phyloP scores from a whole-genome alignment of 2,888 invertebrate genomes.

The Thymelicus acteon region DNA sequence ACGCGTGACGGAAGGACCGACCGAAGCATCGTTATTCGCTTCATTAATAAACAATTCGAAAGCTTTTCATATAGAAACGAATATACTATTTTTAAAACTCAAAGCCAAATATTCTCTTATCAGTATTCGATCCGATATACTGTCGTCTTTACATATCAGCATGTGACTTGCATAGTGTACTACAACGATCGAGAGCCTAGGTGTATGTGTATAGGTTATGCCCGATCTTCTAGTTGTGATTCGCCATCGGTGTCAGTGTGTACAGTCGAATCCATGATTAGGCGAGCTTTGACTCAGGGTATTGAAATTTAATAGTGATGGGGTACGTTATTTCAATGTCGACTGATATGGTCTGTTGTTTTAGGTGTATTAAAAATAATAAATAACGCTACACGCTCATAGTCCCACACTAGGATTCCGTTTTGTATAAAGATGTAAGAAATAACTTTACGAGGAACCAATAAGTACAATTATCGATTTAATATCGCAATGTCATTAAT shows the following conservation, averaged over 20 bases:
- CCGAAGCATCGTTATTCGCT: slow-evolving; percentile 56
- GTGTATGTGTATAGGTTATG: slow-evolving; percentile 55
- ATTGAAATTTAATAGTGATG: too few species aligned
- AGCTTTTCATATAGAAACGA: slow-evolving; percentile 59
- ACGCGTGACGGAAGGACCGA: slow-evolving; percentile 50
- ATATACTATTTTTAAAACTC: slow-evolving; percentile 40
- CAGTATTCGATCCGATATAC: slow-evolving; percentile 77
- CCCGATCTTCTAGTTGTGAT: slow-evolving; percentile 55
- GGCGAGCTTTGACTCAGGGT: too few species aligned
- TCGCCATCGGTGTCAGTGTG: too few species aligned
- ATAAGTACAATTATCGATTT: too few species aligned
- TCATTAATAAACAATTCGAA: slow-evolving; percentile 52
- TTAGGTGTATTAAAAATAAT: too few species aligned
- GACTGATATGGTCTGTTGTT: too few species aligned
- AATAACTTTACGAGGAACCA: too few species aligned
- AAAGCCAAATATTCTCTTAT: slow-evolving; percentile 70
- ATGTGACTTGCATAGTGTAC: slow-evolving; percentile 79
- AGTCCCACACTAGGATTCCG: too few species aligned
- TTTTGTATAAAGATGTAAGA: too few species aligned
- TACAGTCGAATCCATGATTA: slow-evolving; percentile 14
- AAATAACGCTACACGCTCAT: too few species aligned
- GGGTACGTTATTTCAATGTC: too few species aligned
- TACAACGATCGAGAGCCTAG: slow-evolving; percentile 66
- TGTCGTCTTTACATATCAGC: slow-evolving; percentile 82
- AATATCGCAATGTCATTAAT: too few species aligned